Evolutionary conservation across 2,113 vertebrate genomes (phyloP).

Genomic region (Geococcyx californianus): DNA sequence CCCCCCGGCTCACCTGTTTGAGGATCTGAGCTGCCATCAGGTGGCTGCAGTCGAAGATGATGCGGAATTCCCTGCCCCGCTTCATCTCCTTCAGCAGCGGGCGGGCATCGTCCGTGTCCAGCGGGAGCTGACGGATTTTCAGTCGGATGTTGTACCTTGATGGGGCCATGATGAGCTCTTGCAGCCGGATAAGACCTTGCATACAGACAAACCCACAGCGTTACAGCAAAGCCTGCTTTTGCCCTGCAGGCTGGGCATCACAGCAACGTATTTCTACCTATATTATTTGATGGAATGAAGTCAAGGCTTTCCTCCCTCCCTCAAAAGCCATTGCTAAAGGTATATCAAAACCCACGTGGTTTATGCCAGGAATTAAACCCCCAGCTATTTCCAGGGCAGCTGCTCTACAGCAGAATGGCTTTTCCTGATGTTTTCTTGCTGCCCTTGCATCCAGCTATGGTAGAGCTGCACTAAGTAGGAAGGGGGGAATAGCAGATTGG

Average conservation of each 20-base stretch:
- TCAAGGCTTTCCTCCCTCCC: not conserved
- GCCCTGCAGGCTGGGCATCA: not conserved
- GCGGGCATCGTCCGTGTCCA: conserved; percentile 87
- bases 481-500: not conserved
- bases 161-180: conserved; percentile 97
- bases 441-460: not conserved
- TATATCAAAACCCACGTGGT: accelerated
- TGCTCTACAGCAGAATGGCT: not conserved
- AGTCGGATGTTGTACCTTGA: conserved; percentile 96
- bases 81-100: conserved; percentile 99
- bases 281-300: not conserved
- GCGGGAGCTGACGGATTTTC: conserved; percentile 96
- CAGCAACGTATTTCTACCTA: not conserved
- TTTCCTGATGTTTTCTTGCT: not conserved
- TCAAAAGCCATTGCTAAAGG: not conserved
- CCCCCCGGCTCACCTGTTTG: conserved; percentile 82
- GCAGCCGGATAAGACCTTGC: conserved; percentile 93
- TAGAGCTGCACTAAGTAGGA: not conserved
- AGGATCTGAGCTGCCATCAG: conserved; percentile 96
- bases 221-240: not conserved
- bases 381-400: not conserved
- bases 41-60: conserved; percentile 98
- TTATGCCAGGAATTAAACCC: accelerated
- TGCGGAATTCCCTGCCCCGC: conserved; percentile 93
- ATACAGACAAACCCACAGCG: not conserved